Percentiles rank a stretch among this genome's conserved stretches.
Evolutionary conservation across 1,140 invertebrate genomes (phyloP).

Genomic region (Drosophila mauritiana): DNA sequence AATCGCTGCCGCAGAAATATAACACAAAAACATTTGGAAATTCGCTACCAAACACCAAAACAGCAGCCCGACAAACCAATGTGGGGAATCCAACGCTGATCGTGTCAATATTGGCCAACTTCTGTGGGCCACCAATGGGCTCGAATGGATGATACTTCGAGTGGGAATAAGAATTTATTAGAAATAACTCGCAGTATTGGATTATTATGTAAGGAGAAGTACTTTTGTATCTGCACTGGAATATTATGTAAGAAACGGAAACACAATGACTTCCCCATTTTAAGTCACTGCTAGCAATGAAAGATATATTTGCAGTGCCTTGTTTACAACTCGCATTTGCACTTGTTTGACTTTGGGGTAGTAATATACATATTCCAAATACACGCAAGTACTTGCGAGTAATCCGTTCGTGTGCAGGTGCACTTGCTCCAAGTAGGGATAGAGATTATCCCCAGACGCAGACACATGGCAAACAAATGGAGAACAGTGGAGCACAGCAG

Average conservation of each 20-base stretch:
- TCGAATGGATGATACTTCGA: not conserved
- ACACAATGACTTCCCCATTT: no score
- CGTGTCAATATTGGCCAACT: constrained; percentile 56
- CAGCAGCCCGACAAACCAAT: constrained; percentile 11
- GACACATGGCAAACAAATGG: constrained; percentile 51
- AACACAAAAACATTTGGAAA: constrained; percentile 40
- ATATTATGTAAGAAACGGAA: no score
- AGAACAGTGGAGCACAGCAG: not conserved
- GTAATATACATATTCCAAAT: constrained; percentile 20
- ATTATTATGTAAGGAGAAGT: no score
- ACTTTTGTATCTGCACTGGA: no score
- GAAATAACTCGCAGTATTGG: no score
- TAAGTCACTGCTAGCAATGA: not conserved
- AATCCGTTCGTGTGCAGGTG: constrained; percentile 23
- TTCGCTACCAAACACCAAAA: constrained; percentile 17
- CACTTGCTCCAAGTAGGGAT: constrained; percentile 1
- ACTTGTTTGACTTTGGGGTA: constrained; percentile 26
- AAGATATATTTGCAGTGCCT: constrained; percentile 12
- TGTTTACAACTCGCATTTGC: constrained; percentile 12
- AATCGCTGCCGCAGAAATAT: constrained; percentile 60
- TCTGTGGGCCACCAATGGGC: constrained; percentile 16
- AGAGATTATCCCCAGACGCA: constrained; percentile 44
- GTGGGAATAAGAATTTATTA: not conserved
- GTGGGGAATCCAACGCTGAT: constrained; percentile 18
- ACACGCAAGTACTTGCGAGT: constrained; percentile 20